Percentiles rank a stretch among this genome's conserved stretches.
These are phyloP conservation scores for Drosophila ezoana DNA, from an alignment of 2,888 invertebrate species.

Conservation along the genomic window DNA sequence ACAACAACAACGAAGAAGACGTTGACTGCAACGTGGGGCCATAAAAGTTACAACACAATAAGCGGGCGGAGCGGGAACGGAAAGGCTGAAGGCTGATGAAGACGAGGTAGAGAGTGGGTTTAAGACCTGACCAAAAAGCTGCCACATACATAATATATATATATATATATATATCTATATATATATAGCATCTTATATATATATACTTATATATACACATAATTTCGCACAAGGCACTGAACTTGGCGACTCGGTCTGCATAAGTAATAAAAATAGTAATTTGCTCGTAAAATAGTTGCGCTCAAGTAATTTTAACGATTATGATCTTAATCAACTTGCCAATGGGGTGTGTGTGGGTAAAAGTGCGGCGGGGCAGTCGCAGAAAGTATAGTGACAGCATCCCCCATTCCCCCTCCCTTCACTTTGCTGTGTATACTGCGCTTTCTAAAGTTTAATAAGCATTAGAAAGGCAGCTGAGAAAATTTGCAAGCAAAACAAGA, in stretches of 20 bases:
- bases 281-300: conserved; percentile 78
- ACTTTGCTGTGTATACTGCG: neutral
- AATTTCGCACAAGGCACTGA: conserved; percentile 66
- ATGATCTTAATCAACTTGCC: conserved; percentile 78
- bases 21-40: conserved; percentile 59
- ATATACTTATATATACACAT: conserved; percentile 33
- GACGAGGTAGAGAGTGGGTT: conserved; percentile 17
- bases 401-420: neutral
- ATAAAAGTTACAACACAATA: conserved; percentile 70
- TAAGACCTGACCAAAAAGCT: conserved; percentile 46
- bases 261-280: conserved; percentile 78
- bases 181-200: neutral
- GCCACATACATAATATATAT: conserved; percentile 8
- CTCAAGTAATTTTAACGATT: conserved; percentile 80
- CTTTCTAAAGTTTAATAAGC: conserved; percentile 20
- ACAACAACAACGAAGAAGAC: conserved; percentile 16
- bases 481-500: neutral
- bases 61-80: conserved; percentile 2
- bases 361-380: neutral
- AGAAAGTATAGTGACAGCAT: neutral
- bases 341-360: conserved; percentile 12
- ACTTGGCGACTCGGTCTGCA: conserved; percentile 71
- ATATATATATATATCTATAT: conserved; percentile 23
- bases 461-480: neutral
- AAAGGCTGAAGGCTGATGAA: neutral